Conservation (phyloP, 2,797 vertebrate species). For the Poecilia velifera region DNA sequence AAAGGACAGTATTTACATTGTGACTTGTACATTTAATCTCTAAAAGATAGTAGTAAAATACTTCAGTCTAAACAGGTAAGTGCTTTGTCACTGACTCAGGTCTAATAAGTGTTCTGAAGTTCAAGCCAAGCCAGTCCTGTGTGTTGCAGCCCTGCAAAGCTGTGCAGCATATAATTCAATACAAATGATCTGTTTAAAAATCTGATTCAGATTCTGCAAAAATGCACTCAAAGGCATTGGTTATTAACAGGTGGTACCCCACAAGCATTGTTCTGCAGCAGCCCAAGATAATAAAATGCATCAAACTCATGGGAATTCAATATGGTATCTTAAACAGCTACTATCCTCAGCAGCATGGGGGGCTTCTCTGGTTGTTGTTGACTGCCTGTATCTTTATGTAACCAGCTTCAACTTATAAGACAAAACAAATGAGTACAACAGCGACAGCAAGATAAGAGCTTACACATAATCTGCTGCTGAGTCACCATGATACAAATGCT, state of each 20-base stretch:
- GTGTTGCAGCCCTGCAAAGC: slow-evolving; percentile 59
- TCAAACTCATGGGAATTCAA: slow-evolving; percentile 19
- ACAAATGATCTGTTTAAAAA: slow-evolving; percentile 30
- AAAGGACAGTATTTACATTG: slow-evolving; percentile 82
- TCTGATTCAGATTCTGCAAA: slow-evolving; percentile 32
- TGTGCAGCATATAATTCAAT: slow-evolving; percentile 43
- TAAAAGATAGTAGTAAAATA: slow-evolving; percentile 74
- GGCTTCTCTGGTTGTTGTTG: slow-evolving; percentile 31
- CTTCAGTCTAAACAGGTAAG: slow-evolving; percentile 65
- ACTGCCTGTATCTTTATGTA: slow-evolving; percentile 37
- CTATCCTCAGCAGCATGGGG: slow-evolving; percentile 26
- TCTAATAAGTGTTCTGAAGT: slow-evolving; percentile 49
- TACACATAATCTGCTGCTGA: slow-evolving; percentile 51
- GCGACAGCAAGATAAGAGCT: slow-evolving; percentile 50
- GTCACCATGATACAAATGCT: slow-evolving; percentile 42
- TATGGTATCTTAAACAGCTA: slow-evolving; percentile 22
- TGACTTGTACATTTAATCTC: slow-evolving; percentile 65
- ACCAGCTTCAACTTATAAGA: slow-evolving; percentile 48
- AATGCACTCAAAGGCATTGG: slow-evolving; percentile 56
- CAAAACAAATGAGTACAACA: slow-evolving; percentile 37
- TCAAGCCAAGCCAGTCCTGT: slow-evolving; percentile 65
- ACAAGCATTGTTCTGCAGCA: slow-evolving; percentile 45
- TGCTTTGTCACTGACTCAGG: slow-evolving; percentile 50
- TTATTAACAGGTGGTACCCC: slow-evolving; percentile 32
- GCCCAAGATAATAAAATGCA: slow-evolving; percentile 39